Conservation (phyloP, 2,888 invertebrate genomes). For the Tridacna gigas region DNA sequence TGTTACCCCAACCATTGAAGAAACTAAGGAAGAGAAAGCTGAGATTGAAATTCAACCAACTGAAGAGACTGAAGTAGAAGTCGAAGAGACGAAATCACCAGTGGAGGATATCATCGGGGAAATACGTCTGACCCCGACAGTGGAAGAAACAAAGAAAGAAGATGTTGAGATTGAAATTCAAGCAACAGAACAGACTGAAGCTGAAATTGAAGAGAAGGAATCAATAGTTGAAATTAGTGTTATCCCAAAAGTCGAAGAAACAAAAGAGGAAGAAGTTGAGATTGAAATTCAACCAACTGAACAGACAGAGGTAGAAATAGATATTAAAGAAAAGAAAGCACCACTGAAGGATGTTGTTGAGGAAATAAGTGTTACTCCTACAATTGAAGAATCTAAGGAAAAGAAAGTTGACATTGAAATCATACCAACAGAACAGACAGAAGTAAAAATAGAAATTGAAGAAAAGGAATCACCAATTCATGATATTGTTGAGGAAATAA, state of each 20-base stretch:
- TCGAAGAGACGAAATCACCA: conserved; percentile 18
- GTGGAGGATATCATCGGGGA: conserved; percentile 14
- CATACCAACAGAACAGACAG: conserved; percentile 10
- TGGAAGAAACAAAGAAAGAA: background rate
- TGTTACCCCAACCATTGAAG: conserved; percentile 25
- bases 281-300: conserved; percentile 30
- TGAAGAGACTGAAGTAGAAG: conserved; percentile 30
- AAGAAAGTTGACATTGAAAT: conserved; percentile 38
- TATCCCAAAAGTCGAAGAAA: conserved; percentile 30
- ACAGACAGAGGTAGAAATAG: background rate
- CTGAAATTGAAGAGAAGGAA: too few relatives aligned
- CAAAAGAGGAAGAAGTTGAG: conserved; percentile 33
- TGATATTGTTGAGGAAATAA: conserved; percentile 22
- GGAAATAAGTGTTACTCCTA: background rate
- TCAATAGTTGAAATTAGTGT: background rate
- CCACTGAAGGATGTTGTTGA: conserved; percentile 3
- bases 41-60: conserved; percentile 5
- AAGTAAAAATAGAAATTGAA: conserved; percentile 31
- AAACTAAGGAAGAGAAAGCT: conserved; percentile 24
- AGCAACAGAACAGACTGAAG: too few relatives aligned
- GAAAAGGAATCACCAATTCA: conserved; percentile 29
- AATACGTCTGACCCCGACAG: background rate
- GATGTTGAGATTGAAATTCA: conserved; percentile 8
- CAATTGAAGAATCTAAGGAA: background rate
- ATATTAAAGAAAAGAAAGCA: conserved; percentile 3